A percentile compares a stretch with the other conserved stretches of the same genome.
Evolutionary conservation across 2,113 vertebrate genomes (phyloP).

Genomic region (Sylvietta virens): DNA sequence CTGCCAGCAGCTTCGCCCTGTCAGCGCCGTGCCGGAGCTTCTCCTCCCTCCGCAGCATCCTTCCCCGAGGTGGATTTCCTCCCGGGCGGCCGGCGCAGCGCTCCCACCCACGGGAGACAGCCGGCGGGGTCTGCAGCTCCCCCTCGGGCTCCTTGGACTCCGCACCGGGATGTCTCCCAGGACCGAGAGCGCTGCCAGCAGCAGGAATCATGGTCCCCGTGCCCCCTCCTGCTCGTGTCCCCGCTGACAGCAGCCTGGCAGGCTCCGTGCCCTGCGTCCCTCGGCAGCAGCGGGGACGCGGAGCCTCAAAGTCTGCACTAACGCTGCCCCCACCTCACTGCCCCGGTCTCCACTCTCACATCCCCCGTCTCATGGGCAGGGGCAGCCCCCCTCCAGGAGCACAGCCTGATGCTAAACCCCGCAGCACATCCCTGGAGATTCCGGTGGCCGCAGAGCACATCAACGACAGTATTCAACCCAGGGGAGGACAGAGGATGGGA

Average conservation of each 20-base stretch:
- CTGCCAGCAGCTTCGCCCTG: conserved; percentile 31
- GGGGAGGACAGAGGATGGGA: background rate
- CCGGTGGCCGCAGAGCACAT: background rate
- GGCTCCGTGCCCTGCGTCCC: background rate
- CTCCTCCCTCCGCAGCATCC: background rate
- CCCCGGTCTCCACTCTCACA: fast-evolving
- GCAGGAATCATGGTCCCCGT: background rate
- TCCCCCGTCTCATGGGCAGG: background rate
- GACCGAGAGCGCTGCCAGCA: background rate
- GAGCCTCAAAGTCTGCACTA: background rate
- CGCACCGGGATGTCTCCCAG: background rate
- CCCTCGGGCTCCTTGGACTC: background rate
- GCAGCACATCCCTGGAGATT: background rate
- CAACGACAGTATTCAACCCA: background rate
- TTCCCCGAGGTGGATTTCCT: background rate
- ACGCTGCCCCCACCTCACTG: background rate
- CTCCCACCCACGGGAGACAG: background rate
- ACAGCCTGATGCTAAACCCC: background rate
- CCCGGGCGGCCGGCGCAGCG: background rate
- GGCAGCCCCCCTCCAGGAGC: background rate
- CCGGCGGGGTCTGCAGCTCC: background rate
- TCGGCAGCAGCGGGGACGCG: background rate
- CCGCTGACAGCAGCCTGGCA: background rate
- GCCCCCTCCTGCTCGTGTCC: background rate
- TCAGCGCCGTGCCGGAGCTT: background rate